A percentile compares a stretch with the other conserved stretches of the same genome.
phyloP scores from a whole-genome alignment of 37 sponge, comb jelly and placozoan genomes.

The Crambe crambe region DNA sequence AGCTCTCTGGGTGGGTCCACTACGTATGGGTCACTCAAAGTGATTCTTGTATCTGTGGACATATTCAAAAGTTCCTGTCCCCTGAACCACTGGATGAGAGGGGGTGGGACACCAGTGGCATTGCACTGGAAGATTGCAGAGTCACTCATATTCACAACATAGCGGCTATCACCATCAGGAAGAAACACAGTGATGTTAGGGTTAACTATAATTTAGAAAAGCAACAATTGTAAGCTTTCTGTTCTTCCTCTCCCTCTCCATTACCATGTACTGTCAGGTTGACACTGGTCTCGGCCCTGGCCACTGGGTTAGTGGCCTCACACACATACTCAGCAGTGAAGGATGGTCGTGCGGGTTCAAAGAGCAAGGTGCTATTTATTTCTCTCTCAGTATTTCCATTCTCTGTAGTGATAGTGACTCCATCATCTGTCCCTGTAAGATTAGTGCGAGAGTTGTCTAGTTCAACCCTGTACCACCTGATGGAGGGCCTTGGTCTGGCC shows the following conservation, averaged over 20 bases:
- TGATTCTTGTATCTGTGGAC: neutral
- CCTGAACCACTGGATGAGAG: conserved; percentile 54
- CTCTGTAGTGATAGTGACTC: neutral
- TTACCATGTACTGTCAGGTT: conserved; percentile 46
- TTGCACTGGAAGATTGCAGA: conserved; percentile 47
- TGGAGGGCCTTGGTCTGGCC: conserved; percentile 49
- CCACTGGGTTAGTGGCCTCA: conserved; percentile 50
- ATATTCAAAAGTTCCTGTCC: neutral
- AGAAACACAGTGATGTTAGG: conserved; percentile 2
- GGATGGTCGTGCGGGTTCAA: conserved; percentile 6
- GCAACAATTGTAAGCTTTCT: neutral
- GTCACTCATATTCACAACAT: conserved; percentile 21
- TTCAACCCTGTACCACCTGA: conserved; percentile 57
- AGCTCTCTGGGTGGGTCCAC: conserved; percentile 6
- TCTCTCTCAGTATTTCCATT: conserved; percentile 8
- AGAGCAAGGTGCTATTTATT: conserved; percentile 20
- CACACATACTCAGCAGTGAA: conserved; percentile 54
- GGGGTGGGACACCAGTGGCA: conserved; percentile 69
- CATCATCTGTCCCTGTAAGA: neutral
- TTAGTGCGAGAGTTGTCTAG: neutral
- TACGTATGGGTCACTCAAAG: conserved; percentile 4
- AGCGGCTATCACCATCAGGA: conserved; percentile 13
- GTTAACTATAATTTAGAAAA: conserved; percentile 4
- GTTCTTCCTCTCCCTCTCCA: neutral
- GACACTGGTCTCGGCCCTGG: neutral